phyloP scores from a whole-genome alignment of 2,888 invertebrate genomes.

The Petrolisthes cinctipes region DNA sequence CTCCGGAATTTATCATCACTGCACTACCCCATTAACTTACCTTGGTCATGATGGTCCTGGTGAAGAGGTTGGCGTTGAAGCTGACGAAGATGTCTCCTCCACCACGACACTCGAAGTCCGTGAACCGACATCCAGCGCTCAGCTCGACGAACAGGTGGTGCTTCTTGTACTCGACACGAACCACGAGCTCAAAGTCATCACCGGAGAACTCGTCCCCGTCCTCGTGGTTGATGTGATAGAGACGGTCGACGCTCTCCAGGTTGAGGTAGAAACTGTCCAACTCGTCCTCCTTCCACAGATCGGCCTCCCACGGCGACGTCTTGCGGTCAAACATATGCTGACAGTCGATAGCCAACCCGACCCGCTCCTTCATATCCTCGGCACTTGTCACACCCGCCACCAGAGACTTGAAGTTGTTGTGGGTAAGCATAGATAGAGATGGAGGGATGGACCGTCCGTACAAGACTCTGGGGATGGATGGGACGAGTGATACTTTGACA shows the following conservation, averaged over 20 bases:
- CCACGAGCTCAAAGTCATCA: conserved; percentile 11
- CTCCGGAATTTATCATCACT: no score
- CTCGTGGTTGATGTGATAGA: conserved; percentile 28
- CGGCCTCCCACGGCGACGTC: conserved; percentile 27
- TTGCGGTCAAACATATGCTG: conserved; percentile 34
- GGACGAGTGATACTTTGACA: no score
- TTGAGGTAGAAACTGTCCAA: conserved; percentile 1
- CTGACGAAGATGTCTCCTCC: conserved; percentile 27
- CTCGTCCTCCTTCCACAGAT: background rate
- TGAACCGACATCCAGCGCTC: conserved; percentile 19
- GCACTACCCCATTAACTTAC: background rate
- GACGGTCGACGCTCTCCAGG: conserved; percentile 34
- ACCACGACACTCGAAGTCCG: conserved; percentile 30
- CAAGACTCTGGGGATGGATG: no score
- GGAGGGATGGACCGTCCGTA: no score
- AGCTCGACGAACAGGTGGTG: conserved; percentile 19
- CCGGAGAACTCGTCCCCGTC: background rate
- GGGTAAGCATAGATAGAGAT: background rate
- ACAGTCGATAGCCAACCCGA: background rate
- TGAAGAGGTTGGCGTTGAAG: conserved; percentile 30
- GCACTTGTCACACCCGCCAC: conserved; percentile 5
- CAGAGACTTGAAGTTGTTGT: conserved; percentile 22
- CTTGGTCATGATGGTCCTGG: background rate
- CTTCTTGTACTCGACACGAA: conserved; percentile 23
- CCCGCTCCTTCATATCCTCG: background rate